Evolutionary conservation across 1,140 invertebrate genomes (phyloP), one percentile per base, ranked within the genome.

Genomic region (Leptoteleia sp.): DNA sequence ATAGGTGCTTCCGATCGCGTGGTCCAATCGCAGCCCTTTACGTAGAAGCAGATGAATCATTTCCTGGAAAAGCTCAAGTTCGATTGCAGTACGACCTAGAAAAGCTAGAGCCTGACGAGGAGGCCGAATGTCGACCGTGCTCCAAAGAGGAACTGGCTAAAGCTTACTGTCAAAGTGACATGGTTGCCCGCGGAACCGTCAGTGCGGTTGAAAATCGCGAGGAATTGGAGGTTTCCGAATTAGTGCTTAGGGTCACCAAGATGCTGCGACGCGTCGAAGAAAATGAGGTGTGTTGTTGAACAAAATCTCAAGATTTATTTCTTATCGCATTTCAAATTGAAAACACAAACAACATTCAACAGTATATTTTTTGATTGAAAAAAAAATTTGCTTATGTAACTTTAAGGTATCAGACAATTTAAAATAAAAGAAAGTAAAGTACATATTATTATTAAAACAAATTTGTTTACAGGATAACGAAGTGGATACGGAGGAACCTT

Each of bases 101-200:
- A 72, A 88, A 91, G 0, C 78, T 93, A 17, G 85, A 76, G 71
- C 85, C 80, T 0, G 84, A 87, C 27, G 87, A 86, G 9, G 88
- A 88, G 12, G 81, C 90, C 86, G 94, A 95, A 70, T 96, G 95
- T 84, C 90, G 94, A 52, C 95, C 95, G 0, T 96, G 95, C 82
- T 92, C 92, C 0, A 92, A 92, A 37, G 92, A 93, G 3, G 94
- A 96, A 86, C 81, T 96, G 37, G 92, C 95, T 9, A 91, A 93
- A 27, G 92, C 94, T 4, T 96, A 94, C 82, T 96, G 95, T 84
- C 93, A 93, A 9, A 95, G 93, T 79, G 95, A 96, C 88, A 91
- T 96, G 80, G 94, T 95, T 5, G 92, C 93, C 0, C 89, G 93
- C 72, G 94, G 93, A 0, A 92, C 91, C 7, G 93, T 95, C 76